phyloP scores from a whole-genome alignment of 2,888 invertebrate species.

The Drosophila silvestris region DNA sequence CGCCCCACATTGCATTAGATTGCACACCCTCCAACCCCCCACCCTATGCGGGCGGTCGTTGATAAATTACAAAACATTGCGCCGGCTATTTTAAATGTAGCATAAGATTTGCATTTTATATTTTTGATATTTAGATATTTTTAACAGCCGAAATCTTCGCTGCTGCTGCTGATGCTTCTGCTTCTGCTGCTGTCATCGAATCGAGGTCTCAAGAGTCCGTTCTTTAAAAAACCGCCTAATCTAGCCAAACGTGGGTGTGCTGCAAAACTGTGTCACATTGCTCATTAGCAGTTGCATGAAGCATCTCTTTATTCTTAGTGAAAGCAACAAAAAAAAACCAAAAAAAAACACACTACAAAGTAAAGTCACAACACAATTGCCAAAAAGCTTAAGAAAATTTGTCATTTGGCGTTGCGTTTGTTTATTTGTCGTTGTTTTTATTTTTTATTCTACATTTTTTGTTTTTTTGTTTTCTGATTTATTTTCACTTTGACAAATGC shows the following conservation, averaged over 20 bases:
- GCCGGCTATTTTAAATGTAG: conserved; percentile 77
- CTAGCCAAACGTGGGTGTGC: conserved; percentile 57
- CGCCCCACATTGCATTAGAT: conserved; percentile 37
- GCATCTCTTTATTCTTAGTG: conserved; percentile 55
- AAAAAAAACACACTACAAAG: conserved; percentile 1
- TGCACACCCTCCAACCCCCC: conserved; percentile 3
- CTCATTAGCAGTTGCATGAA: conserved; percentile 74
- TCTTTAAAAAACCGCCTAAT: conserved; percentile 59
- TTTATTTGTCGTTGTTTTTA: conserved; percentile 57
- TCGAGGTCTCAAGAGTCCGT: conserved; percentile 56
- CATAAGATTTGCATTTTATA: conserved; percentile 78
- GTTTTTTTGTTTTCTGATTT: conserved; percentile 65
- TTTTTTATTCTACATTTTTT: conserved; percentile 24
- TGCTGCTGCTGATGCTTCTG: conserved; percentile 1
- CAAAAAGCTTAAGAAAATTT: conserved; percentile 62
- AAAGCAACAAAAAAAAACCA: conserved; percentile 16
- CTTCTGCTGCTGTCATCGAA: conserved; percentile 46
- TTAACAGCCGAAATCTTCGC: conserved; percentile 25
- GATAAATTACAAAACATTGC: conserved; percentile 80
- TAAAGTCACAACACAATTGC: conserved; percentile 48
- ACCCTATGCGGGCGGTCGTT: conserved; percentile 73
- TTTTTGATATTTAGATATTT: conserved; percentile 45
- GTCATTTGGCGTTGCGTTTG: conserved; percentile 65
- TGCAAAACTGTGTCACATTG: conserved; percentile 75
- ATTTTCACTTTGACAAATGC: conserved; percentile 78